Conservation (phyloP, 2,888 invertebrate species). For the Lepidocyrtoides sp. region DNA sequence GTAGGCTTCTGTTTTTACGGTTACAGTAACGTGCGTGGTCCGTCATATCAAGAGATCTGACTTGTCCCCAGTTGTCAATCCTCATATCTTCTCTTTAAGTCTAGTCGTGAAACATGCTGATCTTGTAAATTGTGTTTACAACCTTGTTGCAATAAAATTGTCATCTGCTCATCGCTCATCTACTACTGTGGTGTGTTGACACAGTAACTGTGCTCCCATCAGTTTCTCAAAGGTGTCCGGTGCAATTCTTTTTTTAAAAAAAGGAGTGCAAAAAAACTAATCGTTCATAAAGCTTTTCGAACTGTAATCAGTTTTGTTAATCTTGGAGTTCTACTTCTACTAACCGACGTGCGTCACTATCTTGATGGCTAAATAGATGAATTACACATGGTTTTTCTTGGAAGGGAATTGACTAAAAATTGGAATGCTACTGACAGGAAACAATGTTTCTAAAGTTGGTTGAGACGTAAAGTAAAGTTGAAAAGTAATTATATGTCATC, state of each 20-base stretch:
- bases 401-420: too few species aligned
- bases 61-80: slow-evolving; percentile 39
- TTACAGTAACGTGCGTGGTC: neutral
- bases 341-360: too few species aligned
- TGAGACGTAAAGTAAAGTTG: too few species aligned
- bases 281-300: too few species aligned
- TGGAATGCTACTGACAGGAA: too few species aligned
- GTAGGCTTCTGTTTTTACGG: slow-evolving; percentile 19
- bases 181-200: neutral
- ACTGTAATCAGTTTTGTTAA: too few species aligned
- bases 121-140: neutral
- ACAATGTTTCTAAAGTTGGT: neutral
- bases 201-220: neutral
- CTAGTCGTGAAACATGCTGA: slow-evolving; percentile 6
- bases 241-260: neutral
- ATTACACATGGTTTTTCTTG: too few species aligned
- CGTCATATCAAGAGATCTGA: neutral
- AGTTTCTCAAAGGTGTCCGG: neutral
- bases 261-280: too few species aligned
- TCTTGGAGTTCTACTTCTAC: too few species aligned
- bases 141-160: neutral
- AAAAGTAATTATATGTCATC: neutral
- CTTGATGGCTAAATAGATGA: too few species aligned
- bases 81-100: neutral
- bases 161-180: slow-evolving; percentile 6